phyloP scores from a whole-genome alignment of 2,113 vertebrate genomes.

The Microcebus tavaratra region DNA sequence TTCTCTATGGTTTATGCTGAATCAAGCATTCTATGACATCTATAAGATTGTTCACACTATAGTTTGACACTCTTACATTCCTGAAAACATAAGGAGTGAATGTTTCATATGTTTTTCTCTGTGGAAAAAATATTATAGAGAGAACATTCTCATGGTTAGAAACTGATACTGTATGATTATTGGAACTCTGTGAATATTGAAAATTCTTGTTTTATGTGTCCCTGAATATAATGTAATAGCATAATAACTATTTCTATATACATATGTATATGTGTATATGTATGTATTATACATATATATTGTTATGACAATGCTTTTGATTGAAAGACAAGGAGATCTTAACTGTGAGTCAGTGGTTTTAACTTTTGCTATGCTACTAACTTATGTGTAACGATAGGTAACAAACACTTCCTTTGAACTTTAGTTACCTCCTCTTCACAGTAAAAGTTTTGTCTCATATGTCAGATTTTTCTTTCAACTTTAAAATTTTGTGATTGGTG shows the following conservation, averaged over 20 bases:
- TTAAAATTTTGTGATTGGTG: not conserved
- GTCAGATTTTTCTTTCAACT: not conserved
- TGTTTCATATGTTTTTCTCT: slow-evolving; percentile 19
- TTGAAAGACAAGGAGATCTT: not conserved
- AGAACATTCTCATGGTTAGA: not conserved
- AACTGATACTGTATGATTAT: not conserved
- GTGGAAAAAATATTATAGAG: not conserved
- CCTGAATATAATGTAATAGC: not conserved
- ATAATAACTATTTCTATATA: not conserved
- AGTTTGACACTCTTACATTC: not conserved
- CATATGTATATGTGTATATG: not conserved
- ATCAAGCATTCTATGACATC: not conserved
- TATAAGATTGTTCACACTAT: not conserved
- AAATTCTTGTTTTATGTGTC: not conserved
- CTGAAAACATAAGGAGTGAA: not conserved
- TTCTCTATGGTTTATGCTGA: not conserved
- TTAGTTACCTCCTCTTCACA: not conserved
- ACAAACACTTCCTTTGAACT: not conserved
- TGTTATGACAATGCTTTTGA: not conserved
- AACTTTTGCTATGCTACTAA: not conserved
- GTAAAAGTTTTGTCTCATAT: not conserved
- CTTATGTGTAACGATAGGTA: not conserved
- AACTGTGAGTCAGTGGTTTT: not conserved
- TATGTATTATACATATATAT: not conserved
- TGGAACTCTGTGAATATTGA: not conserved